Evolutionary conservation across 2,888 invertebrate genomes (phyloP).

Genomic region (Leucophora obtusa): DNA sequence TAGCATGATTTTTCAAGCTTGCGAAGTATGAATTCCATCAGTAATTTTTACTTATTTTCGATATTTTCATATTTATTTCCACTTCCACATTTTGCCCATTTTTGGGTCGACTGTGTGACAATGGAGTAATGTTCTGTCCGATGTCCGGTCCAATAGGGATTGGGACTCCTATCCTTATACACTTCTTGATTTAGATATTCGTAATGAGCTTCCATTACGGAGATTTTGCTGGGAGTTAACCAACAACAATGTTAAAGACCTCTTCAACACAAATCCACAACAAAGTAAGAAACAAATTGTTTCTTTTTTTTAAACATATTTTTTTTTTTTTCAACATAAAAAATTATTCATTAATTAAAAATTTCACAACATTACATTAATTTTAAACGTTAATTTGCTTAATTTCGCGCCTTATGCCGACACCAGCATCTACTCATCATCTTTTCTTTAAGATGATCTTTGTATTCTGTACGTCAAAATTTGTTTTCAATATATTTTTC

Average conservation of each 20-base stretch:
- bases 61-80: too few species aligned
- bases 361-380: constrained; percentile 47
- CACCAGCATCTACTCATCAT: constrained; percentile 33
- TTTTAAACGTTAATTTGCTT: constrained; percentile 62
- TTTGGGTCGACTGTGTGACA: too few species aligned
- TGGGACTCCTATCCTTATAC: too few species aligned
- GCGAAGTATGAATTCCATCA: too few species aligned
- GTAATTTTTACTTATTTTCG: too few species aligned
- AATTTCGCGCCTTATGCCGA: constrained; percentile 65
- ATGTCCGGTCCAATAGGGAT: too few species aligned
- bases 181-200: too few species aligned
- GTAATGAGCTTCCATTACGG: too few species aligned
- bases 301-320: background rate
- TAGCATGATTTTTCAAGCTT: too few species aligned
- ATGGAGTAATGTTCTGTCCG: too few species aligned
- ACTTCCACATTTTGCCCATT: too few species aligned
- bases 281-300: constrained; percentile 14
- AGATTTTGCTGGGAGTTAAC: too few species aligned
- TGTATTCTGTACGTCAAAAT: constrained; percentile 7
- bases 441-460: constrained; percentile 22
- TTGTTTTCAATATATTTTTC: background rate
- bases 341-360: constrained; percentile 54
- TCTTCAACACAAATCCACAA: constrained; percentile 9
- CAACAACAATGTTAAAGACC: constrained; percentile 1
- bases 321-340: constrained; percentile 6